A percentile compares a stretch with the other conserved stretches of the same genome.
Conservation (phyloP, 2,888 invertebrate genomes). For the Atrina japonica region DNA sequence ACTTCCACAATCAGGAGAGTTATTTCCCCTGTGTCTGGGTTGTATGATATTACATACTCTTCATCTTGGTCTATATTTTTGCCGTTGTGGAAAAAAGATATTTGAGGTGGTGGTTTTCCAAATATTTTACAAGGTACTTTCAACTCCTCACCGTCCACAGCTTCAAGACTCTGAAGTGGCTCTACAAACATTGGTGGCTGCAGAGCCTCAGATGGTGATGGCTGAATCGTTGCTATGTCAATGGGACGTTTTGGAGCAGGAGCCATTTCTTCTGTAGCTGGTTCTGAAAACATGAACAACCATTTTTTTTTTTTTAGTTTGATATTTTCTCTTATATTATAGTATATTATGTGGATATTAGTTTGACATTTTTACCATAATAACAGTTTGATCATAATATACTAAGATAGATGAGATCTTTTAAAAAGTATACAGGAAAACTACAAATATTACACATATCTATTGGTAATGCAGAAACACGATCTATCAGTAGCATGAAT, state of each 20-base stretch:
- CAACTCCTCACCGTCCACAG: constrained; percentile 77
- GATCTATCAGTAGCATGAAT: no score
- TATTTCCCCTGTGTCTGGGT: constrained; percentile 76
- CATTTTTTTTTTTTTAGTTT: no score
- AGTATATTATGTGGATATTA: no score
- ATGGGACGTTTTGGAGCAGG: constrained; percentile 53
- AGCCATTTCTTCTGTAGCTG: constrained; percentile 60
- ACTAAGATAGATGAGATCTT: no score
- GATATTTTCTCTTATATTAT: no score
- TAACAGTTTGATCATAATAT: no score
- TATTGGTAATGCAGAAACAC: no score
- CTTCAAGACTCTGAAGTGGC: constrained; percentile 66
- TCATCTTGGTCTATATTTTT: constrained; percentile 79
- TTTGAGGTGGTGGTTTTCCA: constrained; percentile 76
- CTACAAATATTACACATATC: no score
- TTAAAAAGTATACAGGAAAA: no score
- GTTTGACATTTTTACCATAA: no score
- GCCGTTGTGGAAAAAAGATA: constrained; percentile 80
- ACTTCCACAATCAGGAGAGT: constrained; percentile 80
- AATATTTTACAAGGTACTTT: constrained; percentile 74
- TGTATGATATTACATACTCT: constrained; percentile 79
- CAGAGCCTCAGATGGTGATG: constrained; percentile 64
- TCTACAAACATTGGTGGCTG: constrained; percentile 75
- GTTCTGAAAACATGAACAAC: constrained; percentile 41
- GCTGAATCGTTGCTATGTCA: constrained; percentile 55